phyloP scores from a whole-genome alignment of 2,888 invertebrate species.

The Epiblema foenella region DNA sequence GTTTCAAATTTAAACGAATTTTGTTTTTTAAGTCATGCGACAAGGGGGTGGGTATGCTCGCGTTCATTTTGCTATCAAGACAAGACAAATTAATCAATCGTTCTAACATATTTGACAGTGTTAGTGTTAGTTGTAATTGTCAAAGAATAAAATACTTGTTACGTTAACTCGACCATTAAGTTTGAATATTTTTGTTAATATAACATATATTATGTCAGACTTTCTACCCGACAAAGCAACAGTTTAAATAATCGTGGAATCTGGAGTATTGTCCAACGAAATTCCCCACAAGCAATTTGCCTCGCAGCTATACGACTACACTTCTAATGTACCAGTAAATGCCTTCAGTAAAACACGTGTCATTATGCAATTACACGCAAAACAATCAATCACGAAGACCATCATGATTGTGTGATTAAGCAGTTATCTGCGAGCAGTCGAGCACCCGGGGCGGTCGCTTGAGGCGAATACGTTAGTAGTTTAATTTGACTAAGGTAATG shows the following conservation, averaged over 20 bases:
- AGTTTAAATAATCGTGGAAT: conserved; percentile 1
- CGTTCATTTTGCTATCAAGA: neutral
- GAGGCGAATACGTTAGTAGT: conserved; percentile 22
- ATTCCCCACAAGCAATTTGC: conserved; percentile 12
- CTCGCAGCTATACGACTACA: conserved; percentile 11
- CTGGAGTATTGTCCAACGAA: neutral
- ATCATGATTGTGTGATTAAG: conserved; percentile 76
- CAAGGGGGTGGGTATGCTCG: no score
- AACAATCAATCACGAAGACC: conserved; percentile 56
- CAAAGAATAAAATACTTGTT: no score
- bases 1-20: no score
- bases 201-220: neutral
- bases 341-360: conserved; percentile 55
- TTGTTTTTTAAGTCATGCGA: no score
- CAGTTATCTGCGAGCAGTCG: conserved; percentile 55
- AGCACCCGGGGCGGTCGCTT: conserved; percentile 44
- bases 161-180: no score
- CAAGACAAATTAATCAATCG: neutral
- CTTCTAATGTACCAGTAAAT: conserved; percentile 35
- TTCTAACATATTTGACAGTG: neutral
- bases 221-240: neutral
- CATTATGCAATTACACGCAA: conserved; percentile 54
- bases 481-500: conserved; percentile 14
- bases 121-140: no score
- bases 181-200: neutral